Base-by-base conservation (phyloP, 2,113 vertebrate genomes). In the Chascanopsetta lugubris region DNA sequence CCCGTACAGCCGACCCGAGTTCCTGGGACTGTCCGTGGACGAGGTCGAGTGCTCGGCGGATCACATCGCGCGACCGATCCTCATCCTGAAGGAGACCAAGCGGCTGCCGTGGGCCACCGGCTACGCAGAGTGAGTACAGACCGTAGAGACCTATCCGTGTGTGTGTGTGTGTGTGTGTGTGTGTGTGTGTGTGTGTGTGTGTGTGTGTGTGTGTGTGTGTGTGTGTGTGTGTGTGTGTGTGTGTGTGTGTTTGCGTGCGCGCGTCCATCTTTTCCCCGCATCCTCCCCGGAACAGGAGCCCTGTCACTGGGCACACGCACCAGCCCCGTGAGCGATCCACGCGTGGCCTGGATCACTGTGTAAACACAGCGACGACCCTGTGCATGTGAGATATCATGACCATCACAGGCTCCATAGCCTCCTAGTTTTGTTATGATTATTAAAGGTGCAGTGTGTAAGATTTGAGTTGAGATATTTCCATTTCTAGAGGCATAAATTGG, bases 11-110 rank as follows among this genome's bases (percentile, higher is more conserved):
- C 88, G 97, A 78, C 95, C 97, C 15, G 95, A 96, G 85, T 98
- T 98, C 88, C 93, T 98, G 77, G 94, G 92, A 72, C 93, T 98
- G 83, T 95, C 94, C 1, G 89, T 89, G 79, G 96, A 98, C 80
- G 96, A 98, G 90, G 79, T 97, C 20, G 94, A 97, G 89, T 95
- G 97, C 88, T 96, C 94, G 48, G 94, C 95, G 27, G 96, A 98
- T 76, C 96, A 97, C 88, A 92, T 95, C 34, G 92, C 94, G 30
- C 91, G 97, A 80, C 95, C 96, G 75, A 96, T 98, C 89, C 93
- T 97, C 80, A 96, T 94, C 57, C 91, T 95, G 82, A 97, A 94
- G 91, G 96, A 98, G 87, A 94, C 88, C 49, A 86, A 87, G 77
- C 84, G 94, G 78, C 89, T 98, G 90, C 95, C 95, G 38, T 98